Evolutionary conservation across 2,797 vertebrate species (phyloP).

Genomic region (Scyliorhinus canicula): DNA sequence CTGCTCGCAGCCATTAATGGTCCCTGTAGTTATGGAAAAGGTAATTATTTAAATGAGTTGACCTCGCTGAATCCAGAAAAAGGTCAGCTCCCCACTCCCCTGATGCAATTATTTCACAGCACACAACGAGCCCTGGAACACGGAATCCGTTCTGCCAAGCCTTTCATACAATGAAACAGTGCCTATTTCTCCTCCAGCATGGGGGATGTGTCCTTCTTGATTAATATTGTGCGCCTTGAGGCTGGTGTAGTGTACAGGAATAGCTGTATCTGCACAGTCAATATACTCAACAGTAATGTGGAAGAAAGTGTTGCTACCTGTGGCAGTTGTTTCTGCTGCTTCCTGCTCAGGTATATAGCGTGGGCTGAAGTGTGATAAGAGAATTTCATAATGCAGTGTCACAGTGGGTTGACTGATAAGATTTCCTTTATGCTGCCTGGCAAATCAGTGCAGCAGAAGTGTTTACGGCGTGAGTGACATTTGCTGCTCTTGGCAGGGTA

Average conservation of each 20-base stretch:
- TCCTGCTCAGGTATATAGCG: neutral
- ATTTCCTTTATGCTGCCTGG: neutral
- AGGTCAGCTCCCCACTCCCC: conserved; percentile 5
- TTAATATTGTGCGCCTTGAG: neutral
- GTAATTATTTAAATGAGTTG: conserved; percentile 28
- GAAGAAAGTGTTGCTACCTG: neutral
- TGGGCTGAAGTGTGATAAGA: neutral
- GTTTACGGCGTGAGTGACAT: neutral
- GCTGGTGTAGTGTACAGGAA: neutral
- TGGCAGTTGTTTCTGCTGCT: neutral
- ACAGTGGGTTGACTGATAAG: neutral
- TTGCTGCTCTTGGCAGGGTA: neutral
- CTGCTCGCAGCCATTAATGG: neutral
- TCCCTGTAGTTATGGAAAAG: neutral
- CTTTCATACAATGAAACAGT: neutral
- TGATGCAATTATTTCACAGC: conserved; percentile 6
- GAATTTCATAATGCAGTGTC: neutral
- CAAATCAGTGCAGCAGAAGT: neutral
- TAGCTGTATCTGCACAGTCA: neutral
- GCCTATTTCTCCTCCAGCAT: neutral
- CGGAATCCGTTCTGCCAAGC: neutral
- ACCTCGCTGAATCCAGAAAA: conserved; percentile 22
- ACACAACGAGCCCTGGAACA: neutral
- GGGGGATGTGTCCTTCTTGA: neutral
- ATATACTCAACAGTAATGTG: neutral